These are phyloP conservation scores for Drosophila repleta DNA, from an alignment of 1,140 invertebrate genomes.

Conservation along the genomic window DNA sequence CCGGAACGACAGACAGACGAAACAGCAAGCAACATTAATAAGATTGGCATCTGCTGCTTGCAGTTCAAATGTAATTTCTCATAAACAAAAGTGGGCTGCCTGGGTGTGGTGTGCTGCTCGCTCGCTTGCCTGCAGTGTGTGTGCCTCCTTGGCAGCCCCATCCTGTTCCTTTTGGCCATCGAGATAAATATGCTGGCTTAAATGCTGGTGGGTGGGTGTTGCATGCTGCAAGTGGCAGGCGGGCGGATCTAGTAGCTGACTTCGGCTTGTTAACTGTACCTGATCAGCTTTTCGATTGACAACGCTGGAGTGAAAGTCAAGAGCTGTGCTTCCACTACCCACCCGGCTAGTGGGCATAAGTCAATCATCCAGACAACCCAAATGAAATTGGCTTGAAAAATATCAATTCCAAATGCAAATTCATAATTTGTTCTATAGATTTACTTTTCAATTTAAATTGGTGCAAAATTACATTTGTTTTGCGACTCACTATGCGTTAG, in stretches of 20 bases:
- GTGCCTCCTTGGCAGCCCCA: background rate
- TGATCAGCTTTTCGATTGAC: constrained; percentile 14
- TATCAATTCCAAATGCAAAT: too few species aligned
- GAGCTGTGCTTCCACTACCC: background rate
- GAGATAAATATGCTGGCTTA: constrained; percentile 57
- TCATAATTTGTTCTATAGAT: too few species aligned
- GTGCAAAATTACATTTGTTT: too few species aligned
- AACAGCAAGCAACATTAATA: constrained; percentile 68
- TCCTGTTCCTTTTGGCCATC: constrained; percentile 45
- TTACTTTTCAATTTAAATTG: too few species aligned
- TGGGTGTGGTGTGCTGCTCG: constrained; percentile 59
- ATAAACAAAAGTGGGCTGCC: constrained; percentile 76
- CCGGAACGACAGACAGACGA: constrained; percentile 5
- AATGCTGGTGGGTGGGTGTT: constrained; percentile 45
- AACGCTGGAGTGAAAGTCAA: constrained; percentile 18
- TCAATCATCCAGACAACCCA: too few species aligned
- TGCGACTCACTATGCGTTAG: too few species aligned
- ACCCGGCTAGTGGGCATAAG: background rate
- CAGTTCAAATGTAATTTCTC: constrained; percentile 81
- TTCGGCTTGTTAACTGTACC: constrained; percentile 48
- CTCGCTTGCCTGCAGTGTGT: constrained; percentile 14
- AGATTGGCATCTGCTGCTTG: constrained; percentile 81
- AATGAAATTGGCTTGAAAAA: too few species aligned
- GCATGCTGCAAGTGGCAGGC: constrained; percentile 17
- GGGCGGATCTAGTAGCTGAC: constrained; percentile 57